Evolutionary conservation across 2,113 vertebrate species (phyloP).

Genomic region (Salminus brasiliensis): DNA sequence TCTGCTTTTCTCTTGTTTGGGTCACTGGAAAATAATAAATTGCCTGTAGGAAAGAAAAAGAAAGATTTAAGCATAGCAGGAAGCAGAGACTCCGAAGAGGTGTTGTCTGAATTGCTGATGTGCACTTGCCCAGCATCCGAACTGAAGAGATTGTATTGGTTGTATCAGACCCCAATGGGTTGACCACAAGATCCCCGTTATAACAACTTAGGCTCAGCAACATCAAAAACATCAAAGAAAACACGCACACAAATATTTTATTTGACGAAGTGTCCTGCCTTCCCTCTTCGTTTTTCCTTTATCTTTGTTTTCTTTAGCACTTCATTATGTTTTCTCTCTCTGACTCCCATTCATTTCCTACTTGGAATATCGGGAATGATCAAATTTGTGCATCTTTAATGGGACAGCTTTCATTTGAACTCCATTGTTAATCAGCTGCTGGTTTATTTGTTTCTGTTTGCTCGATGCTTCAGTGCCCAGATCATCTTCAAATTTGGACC

Average conservation of each 20-base stretch:
- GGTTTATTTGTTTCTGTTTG: background rate
- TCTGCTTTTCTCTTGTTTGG: constrained; percentile 36
- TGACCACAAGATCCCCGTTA: constrained; percentile 4
- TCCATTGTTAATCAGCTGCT: background rate
- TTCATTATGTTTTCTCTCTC: constrained; percentile 12
- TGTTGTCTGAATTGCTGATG: constrained; percentile 31
- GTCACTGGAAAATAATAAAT: constrained; percentile 43
- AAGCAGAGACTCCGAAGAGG: background rate
- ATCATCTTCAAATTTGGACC: no score
- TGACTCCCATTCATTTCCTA: constrained; percentile 4
- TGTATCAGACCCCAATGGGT: background rate
- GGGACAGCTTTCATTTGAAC: background rate
- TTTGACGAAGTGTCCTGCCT: background rate
- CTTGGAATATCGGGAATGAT: background rate
- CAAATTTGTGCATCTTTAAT: background rate
- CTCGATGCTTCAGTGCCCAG: background rate
- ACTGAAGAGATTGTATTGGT: constrained; percentile 8
- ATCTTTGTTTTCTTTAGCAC: constrained; percentile 34
- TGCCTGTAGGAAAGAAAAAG: background rate
- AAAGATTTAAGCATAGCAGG: constrained; percentile 25
- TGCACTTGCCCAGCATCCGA: constrained; percentile 29
- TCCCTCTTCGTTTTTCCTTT: background rate
- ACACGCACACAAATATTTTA: constrained; percentile 4
- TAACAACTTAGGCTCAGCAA: constrained; percentile 20
- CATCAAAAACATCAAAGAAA: no score